These are phyloP conservation scores for Ataeniobius toweri DNA, from an alignment of 2,797 vertebrate genomes.

Conservation along the genomic window DNA sequence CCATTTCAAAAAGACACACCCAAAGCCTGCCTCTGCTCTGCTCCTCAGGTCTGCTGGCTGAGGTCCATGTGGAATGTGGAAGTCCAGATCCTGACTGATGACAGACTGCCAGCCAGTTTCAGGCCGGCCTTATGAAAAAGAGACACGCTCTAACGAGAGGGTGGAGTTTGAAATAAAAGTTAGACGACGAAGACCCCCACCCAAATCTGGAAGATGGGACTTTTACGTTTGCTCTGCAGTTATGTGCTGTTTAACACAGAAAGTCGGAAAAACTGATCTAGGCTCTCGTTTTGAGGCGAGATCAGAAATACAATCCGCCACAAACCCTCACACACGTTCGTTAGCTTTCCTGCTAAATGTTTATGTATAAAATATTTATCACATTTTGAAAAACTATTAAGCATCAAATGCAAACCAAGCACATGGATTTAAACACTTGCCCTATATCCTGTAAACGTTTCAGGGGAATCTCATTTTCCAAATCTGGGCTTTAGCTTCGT, in stretches of 20 bases:
- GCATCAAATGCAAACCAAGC: background rate
- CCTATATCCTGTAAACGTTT: background rate
- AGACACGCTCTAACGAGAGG: conserved; percentile 21
- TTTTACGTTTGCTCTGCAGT: background rate
- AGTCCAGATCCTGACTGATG: conserved; percentile 24
- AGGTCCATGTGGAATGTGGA: conserved; percentile 41
- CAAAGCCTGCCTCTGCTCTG: conserved; percentile 39
- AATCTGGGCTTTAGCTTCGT: background rate
- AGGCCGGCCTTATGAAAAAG: conserved; percentile 30
- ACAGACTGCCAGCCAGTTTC: conserved; percentile 38
- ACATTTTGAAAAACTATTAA: background rate
- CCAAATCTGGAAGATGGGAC: background rate
- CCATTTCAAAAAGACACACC: conserved; percentile 52
- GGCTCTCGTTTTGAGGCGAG: background rate
- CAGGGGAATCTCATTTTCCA: background rate
- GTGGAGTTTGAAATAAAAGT: conserved; percentile 50
- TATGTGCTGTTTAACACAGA: background rate
- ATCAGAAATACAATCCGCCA: background rate
- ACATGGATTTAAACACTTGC: background rate
- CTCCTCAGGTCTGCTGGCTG: conserved; percentile 23
- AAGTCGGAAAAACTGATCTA: background rate
- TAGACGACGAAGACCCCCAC: conserved; percentile 1
- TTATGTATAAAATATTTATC: background rate
- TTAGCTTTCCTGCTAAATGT: background rate
- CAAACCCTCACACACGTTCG: background rate